Conservation (phyloP, 1,140 invertebrate species). For the Zaprionus taronus region DNA sequence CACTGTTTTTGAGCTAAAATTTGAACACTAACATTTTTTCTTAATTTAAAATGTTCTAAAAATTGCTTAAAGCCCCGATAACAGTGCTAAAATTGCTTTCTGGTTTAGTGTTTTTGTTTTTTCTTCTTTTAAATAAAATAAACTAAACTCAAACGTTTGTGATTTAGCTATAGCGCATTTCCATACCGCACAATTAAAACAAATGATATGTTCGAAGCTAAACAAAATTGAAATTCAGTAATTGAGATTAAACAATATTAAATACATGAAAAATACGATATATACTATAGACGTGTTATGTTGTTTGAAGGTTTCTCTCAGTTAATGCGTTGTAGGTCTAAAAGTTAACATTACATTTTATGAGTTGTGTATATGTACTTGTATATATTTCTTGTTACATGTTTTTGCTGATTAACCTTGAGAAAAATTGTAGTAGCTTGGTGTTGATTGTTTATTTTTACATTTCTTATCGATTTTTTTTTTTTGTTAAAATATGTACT, state of each 20-base stretch:
- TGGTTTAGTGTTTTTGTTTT: slow-evolving; percentile 14
- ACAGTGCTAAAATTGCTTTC: slow-evolving; percentile 60
- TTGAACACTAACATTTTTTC: slow-evolving; percentile 79
- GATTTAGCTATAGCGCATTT: slow-evolving; percentile 53
- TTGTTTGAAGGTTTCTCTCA: slow-evolving; percentile 18
- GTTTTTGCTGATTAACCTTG: slow-evolving; percentile 68
- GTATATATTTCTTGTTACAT: slow-evolving; percentile 68
- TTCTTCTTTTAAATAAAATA: slow-evolving; percentile 29
- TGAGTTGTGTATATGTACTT: slow-evolving; percentile 62
- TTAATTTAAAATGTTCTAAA: slow-evolving; percentile 72
- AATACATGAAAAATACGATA: slow-evolving; percentile 32
- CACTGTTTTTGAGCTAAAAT: slow-evolving; percentile 74
- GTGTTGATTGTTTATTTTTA: slow-evolving; percentile 35
- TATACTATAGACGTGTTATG: slow-evolving; percentile 29
- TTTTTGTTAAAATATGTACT: slow-evolving; percentile 77
- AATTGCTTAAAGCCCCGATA: slow-evolving; percentile 61
- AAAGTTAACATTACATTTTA: slow-evolving; percentile 75
- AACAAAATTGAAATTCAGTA: slow-evolving; percentile 61
- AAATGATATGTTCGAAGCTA: slow-evolving; percentile 76
- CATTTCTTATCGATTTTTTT: slow-evolving; percentile 41
- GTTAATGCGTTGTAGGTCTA: slow-evolving; percentile 54
- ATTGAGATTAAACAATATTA: slow-evolving; percentile 46
- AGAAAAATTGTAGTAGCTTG: slow-evolving; percentile 75
- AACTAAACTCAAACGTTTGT: slow-evolving; percentile 39
- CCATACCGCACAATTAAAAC: slow-evolving; percentile 46